Percentiles rank a stretch among this genome's conserved stretches.
Conservation (phyloP, 2,113 vertebrate genomes). For the Misgurnus anguillicaudatus region DNA sequence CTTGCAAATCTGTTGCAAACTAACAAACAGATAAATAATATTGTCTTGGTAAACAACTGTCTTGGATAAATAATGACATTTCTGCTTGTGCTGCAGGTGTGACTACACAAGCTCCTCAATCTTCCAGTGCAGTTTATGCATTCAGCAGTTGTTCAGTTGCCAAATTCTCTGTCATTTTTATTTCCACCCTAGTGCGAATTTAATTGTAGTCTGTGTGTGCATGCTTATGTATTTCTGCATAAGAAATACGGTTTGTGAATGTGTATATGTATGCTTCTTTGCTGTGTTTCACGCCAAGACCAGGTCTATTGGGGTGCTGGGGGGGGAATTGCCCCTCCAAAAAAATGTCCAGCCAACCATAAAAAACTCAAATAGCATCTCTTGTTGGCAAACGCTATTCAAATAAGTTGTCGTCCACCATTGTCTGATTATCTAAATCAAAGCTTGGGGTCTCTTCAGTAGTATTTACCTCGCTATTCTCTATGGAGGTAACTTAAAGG, state of each 20-base stretch:
- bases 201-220: constrained; percentile 53
- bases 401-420: too few relatives aligned
- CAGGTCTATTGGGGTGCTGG: too few relatives aligned
- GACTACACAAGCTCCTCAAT: constrained; percentile 33
- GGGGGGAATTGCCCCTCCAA: too few relatives aligned
- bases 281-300: too few relatives aligned
- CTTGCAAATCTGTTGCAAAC: not conserved
- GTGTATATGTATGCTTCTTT: too few relatives aligned
- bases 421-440: too few relatives aligned
- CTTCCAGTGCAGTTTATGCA: constrained; percentile 24
- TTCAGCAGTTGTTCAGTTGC: constrained; percentile 45
- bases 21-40: not conserved
- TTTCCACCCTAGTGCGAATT: constrained; percentile 61
- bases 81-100: constrained; percentile 31
- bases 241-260: not conserved
- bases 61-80: constrained; percentile 11
- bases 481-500: too few relatives aligned
- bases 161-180: constrained; percentile 55
- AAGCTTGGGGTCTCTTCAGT: too few relatives aligned
- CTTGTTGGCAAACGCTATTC: too few relatives aligned
- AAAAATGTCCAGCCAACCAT: too few relatives aligned
- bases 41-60: constrained; percentile 11
- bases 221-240: constrained; percentile 47
- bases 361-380: too few relatives aligned
- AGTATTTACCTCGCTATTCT: too few relatives aligned